Evolutionary conservation across 2,888 invertebrate genomes (phyloP), one percentile per base, ranked within the genome.

Genomic region (Tryphoninae sp.): DNA sequence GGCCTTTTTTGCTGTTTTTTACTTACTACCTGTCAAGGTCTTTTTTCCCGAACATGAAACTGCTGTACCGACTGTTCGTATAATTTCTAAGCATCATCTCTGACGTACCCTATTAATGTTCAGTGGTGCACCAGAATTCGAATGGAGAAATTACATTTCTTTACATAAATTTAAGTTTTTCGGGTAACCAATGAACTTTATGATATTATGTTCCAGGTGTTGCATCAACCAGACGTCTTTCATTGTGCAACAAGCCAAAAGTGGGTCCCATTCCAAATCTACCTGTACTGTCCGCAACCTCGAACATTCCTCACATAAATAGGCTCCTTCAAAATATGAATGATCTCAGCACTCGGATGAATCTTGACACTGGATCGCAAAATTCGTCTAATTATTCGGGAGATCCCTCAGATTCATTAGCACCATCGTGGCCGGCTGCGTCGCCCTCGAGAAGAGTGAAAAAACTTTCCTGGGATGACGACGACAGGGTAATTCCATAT

Each of bases 401-500:
- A 4, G 92, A 91, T 84, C 89, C 89, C 1, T 89, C 91, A 2
- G 91, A 91, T 64, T 91, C 92, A 1, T 71, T 92, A 71, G 86
- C 87, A 2, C 90, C 91, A 1, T 93, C 94, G 69, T 96, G 96
- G 95, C 95, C 96, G 0, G 92, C 93, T 79, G 93, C 94, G 75
- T 95, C 95, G 80, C 94, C 95, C 45, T 95, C 96, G 4, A 94
- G 95, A 71, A 92, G 96, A 67, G 95, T 96, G 82, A 96, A 96
- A 92, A 96, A 96, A 89, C 93, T 96, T 71, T 96, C 96, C 90
- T 97, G 96, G 96, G 95, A 95, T 87, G 96, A 96, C 89, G 95
- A 90, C 59, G 90, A 91, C 55, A 89, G 88, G 84, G 90, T 91
- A 85, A 81, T 84, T 83, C 42, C 79, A 93, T 53, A 8, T 23